phyloP scores from a whole-genome alignment of 2,797 vertebrate genomes.

The Gephyroberyx darwinii region DNA sequence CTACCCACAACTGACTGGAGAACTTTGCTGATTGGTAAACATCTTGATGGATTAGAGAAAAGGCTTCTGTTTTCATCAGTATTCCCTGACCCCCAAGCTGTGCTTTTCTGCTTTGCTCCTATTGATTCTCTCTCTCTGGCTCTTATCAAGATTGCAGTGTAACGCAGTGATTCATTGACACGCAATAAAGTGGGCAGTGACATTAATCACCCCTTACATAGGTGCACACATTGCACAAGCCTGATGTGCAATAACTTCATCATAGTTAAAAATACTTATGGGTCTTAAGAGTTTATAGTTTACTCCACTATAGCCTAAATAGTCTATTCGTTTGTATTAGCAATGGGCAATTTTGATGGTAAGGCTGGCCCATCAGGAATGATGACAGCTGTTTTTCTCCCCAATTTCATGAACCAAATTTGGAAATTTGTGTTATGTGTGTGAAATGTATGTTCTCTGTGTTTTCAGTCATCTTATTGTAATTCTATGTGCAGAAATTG shows the following conservation, averaged over 20 bases:
- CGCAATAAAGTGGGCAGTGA: conserved; percentile 69
- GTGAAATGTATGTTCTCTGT: too few relatives aligned
- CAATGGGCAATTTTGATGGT: not conserved
- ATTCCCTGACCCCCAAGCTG: conserved; percentile 68
- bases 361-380: not conserved
- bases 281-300: conserved; percentile 28
- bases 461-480: too few relatives aligned
- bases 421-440: too few relatives aligned
- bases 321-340: not conserved
- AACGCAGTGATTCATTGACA: conserved; percentile 76
- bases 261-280: conserved; percentile 52
- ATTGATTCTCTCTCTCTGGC: conserved; percentile 78
- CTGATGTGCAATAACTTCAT: conserved; percentile 64
- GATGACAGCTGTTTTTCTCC: too few relatives aligned
- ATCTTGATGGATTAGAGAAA: conserved; percentile 69
- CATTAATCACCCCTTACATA: conserved; percentile 78
- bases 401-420: too few relatives aligned
- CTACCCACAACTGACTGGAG: conserved; percentile 56
- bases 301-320: not conserved
- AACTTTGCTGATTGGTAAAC: conserved; percentile 68
- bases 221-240: conserved; percentile 50
- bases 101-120: conserved; percentile 69
- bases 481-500: too few relatives aligned
- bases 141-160: conserved; percentile 82
- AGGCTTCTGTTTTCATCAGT: conserved; percentile 74